These are phyloP conservation scores for Micrastur ruficollis DNA, from an alignment of 2,797 vertebrate genomes.

Conservation along the genomic window DNA sequence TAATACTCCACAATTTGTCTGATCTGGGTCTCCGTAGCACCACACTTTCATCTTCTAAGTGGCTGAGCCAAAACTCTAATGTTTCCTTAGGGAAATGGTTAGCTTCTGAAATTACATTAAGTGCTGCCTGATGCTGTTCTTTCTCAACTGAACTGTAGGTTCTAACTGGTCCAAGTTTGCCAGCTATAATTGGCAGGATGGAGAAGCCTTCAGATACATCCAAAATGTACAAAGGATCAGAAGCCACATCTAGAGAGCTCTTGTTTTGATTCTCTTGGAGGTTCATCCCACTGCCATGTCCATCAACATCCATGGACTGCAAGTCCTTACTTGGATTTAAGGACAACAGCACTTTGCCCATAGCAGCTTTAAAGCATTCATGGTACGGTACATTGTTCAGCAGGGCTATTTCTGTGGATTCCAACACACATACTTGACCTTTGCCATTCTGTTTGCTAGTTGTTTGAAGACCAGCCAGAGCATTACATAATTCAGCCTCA, in stretches of 20 bases:
- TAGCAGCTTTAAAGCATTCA: slow-evolving; percentile 81
- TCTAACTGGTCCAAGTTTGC: slow-evolving; percentile 83
- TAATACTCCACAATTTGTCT: slow-evolving; percentile 94
- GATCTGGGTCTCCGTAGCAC: slow-evolving; percentile 88
- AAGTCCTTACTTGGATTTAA: slow-evolving; percentile 66
- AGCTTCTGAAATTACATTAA: slow-evolving; percentile 81
- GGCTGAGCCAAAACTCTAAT: slow-evolving; percentile 92
- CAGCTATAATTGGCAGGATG: slow-evolving; percentile 87
- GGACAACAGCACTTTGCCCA: slow-evolving; percentile 81
- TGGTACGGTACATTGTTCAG: slow-evolving; percentile 89
- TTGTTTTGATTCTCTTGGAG: background rate
- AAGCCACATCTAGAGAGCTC: background rate
- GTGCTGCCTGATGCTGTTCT: slow-evolving; percentile 85
- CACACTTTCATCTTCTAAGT: slow-evolving; percentile 85
- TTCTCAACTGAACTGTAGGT: slow-evolving; percentile 95
- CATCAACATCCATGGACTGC: slow-evolving; percentile 47
- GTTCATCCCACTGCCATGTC: background rate
- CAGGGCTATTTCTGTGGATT: slow-evolving; percentile 90
- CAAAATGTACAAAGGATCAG: slow-evolving; percentile 84
- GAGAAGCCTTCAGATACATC: slow-evolving; percentile 98
- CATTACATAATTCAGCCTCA: slow-evolving; percentile 90
- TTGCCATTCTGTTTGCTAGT: slow-evolving; percentile 62
- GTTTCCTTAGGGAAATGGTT: slow-evolving; percentile 81
- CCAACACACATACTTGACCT: slow-evolving; percentile 80
- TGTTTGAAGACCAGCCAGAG: slow-evolving; percentile 89